Evolutionary conservation across 2,113 vertebrate species (phyloP).

Genomic region (Lathamus discolor): DNA sequence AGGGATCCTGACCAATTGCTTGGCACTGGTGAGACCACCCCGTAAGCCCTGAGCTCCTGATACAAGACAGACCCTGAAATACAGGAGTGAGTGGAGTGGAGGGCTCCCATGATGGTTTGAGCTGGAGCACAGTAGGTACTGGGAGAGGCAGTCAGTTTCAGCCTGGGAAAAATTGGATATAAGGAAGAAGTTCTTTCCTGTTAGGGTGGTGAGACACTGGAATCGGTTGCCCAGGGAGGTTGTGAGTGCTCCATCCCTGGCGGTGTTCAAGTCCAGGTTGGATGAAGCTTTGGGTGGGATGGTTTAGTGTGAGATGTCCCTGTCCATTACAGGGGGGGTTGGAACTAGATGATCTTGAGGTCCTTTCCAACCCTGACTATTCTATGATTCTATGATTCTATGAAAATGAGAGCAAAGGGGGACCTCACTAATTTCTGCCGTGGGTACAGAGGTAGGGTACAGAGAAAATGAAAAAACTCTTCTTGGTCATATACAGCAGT

Average conservation of each 20-base stretch:
- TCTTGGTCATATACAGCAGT: not conserved
- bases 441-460: fast-evolving
- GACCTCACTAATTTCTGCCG: not conserved
- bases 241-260: too few species aligned
- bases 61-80: not conserved
- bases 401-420: fast-evolving
- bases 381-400: too few species aligned
- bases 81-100: not conserved
- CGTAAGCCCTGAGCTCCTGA: not conserved
- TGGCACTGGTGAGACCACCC: not conserved
- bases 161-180: fast-evolving
- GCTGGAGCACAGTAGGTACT: not conserved
- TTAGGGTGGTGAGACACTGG: too few species aligned
- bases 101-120: fast-evolving
- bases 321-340: too few species aligned
- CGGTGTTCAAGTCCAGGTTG: too few species aligned
- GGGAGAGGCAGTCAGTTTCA: not conserved
- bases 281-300: too few species aligned
- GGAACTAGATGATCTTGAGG: too few species aligned
- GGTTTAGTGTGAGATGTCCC: too few species aligned
- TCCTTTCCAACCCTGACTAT: too few species aligned
- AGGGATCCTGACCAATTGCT: not conserved
- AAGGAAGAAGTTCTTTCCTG: too few species aligned
- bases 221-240: too few species aligned
- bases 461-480: not conserved